Evolutionary conservation across 2,888 invertebrate species (phyloP), one percentile per base, ranked within the genome.

Genomic region (Metopia argyrocephala): DNA sequence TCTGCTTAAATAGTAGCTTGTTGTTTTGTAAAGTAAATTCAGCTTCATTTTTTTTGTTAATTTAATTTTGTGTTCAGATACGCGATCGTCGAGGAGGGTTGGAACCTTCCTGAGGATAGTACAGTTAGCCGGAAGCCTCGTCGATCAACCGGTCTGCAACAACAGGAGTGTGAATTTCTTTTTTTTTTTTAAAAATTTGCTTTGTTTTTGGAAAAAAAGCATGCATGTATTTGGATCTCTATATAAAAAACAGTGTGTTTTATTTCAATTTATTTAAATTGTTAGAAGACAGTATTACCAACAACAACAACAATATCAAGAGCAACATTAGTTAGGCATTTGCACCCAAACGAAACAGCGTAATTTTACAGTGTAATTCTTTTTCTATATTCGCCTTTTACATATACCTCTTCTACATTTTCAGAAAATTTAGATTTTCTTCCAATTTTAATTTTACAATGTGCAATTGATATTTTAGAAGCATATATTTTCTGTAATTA

Each of bases 221-320:
- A 54, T 61, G 59, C n/a, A n/a, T n/a, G n/a, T n/a, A n/a, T n/a
- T n/a, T n/a, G n/a, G n/a, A n/a, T n/a, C n/a, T n/a, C n/a, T n/a
- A n/a, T n/a, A n/a, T n/a, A n/a, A n/a, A 68, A 75, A 79, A 82
- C 82, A 70, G 75, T 78, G 81, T 83, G 83, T 82, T 83, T 81
- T 81, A 83, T 82, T 73, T 83, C 83, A 83, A 82, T 79, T 79
- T 76, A 75, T 76, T 79, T 79, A 69, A 81, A 68, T 74, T 79
- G 75, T 66, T 71, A 78, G 76, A 76, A 79, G 79, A 74, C 79
- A 81, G 70, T 20, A 12, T 21, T 9, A 80, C 85, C 84, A 84
- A 7, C 38, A 48, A 20, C 46, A 57, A 15, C 48, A 27, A 27
- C n/a, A 70, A 52, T 57, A 46, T 27, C 12, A 56, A n/a, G 12